Evolutionary conservation across 2,888 invertebrate species (phyloP).

Genomic region (Drosophila robusta): DNA sequence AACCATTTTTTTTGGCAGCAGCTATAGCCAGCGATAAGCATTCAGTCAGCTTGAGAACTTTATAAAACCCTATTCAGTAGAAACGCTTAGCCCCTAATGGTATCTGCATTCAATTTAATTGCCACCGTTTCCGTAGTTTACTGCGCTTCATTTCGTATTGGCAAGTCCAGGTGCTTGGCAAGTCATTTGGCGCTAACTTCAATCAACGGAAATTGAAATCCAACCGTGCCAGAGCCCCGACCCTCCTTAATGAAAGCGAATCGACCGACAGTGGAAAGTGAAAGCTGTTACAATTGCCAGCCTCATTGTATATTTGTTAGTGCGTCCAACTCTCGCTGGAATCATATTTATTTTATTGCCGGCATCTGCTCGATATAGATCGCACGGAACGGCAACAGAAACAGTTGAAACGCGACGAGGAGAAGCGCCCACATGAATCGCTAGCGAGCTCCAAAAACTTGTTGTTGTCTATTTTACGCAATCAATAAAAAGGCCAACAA

Average conservation of each 20-base stretch:
- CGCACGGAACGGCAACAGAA: slow-evolving; percentile 21
- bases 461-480: slow-evolving; percentile 59
- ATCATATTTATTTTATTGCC: slow-evolving; percentile 35
- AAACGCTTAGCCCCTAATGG: slow-evolving; percentile 48
- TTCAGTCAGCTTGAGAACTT: slow-evolving; percentile 5
- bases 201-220: slow-evolving; percentile 78
- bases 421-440: slow-evolving; percentile 25
- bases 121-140: slow-evolving; percentile 58
- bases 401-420: slow-evolving; percentile 7
- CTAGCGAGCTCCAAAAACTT: slow-evolving; percentile 15
- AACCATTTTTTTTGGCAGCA: slow-evolving; percentile 20
- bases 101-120: slow-evolving; percentile 71
- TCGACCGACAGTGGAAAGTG: slow-evolving; percentile 50
- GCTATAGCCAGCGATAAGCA: too few species aligned
- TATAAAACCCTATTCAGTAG: slow-evolving; percentile 16
- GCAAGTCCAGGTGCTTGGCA: slow-evolving; percentile 51
- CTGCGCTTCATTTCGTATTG: slow-evolving; percentile 44
- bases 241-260: slow-evolving; percentile 39
- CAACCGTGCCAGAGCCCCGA: slow-evolving; percentile 22
- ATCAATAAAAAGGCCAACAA: slow-evolving; percentile 9
- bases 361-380: slow-evolving; percentile 22
- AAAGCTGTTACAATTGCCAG: slow-evolving; percentile 35
- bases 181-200: slow-evolving; percentile 49
- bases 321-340: slow-evolving; percentile 45
- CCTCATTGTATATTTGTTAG: slow-evolving; percentile 29